These are phyloP conservation scores for Samia ricini DNA, from an alignment of 1,140 invertebrate species.

Conservation along the genomic window DNA sequence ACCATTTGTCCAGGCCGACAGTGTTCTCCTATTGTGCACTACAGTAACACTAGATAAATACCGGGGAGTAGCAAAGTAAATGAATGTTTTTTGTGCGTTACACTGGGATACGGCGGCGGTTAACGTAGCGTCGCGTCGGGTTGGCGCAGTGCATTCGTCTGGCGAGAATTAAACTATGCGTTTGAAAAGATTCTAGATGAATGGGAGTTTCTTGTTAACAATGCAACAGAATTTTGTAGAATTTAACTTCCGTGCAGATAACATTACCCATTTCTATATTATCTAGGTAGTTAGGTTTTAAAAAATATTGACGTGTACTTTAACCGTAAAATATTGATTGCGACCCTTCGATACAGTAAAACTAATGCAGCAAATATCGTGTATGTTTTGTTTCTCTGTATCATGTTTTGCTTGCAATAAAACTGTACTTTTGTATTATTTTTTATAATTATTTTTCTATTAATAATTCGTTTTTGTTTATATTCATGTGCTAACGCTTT, in stretches of 20 bases:
- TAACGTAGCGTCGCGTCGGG: constrained; percentile 13
- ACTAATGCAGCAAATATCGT: too few species aligned
- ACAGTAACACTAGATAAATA: constrained; percentile 66
- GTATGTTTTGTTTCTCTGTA: too few species aligned
- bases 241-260: constrained; percentile 66
- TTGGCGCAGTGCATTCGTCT: constrained; percentile 44
- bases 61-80: constrained; percentile 58
- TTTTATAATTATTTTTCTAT: too few species aligned
- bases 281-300: too few species aligned
- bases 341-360: too few species aligned
- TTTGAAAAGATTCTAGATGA: constrained; percentile 73
- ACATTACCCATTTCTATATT: constrained; percentile 49
- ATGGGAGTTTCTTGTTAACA: constrained; percentile 62
- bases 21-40: constrained; percentile 60
- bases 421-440: too few species aligned
- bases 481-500: too few species aligned
- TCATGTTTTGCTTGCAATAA: too few species aligned
- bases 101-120: constrained; percentile 29
- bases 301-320: too few species aligned
- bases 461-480: too few species aligned
- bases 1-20: constrained; percentile 38
- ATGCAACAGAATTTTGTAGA: constrained; percentile 69
- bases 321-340: too few species aligned
- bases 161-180: constrained; percentile 61
- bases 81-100: constrained; percentile 63